Base-by-base conservation (phyloP, 2,797 vertebrate genomes). In the Ataeniobius toweri region DNA sequence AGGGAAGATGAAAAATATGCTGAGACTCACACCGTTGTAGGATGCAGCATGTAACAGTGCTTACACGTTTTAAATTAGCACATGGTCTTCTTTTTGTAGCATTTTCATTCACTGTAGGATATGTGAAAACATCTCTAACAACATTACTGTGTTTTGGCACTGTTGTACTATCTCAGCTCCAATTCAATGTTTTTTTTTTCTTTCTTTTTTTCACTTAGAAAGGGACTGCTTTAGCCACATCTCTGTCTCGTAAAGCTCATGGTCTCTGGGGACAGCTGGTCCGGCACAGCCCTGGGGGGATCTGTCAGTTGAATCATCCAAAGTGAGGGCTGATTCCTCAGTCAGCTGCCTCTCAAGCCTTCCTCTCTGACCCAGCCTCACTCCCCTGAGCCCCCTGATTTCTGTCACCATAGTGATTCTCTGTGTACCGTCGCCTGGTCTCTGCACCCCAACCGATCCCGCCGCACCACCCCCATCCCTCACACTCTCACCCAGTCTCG, bases 351-450 rank as follows among this genome's bases (percentile, higher is more conserved):
- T 94, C 93, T 96, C 95, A 93, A 93, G 89, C 88, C 88, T 86
- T 91, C 92, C 90, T 91, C 91, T 89, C 91, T 91, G 89, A 93
- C 91, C 92, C 86, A 83, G 85, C 86, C 86, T 87, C 87, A 68
- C 84, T 95, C 94, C 92, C 93, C 83, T 83, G 93, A 94, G 95
- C 89, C 91, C 86, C 90, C 91, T 94, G 93, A 95, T 93, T 95
- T 92, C 94, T 95, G 95, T 96, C 95, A 93, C 95, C 95, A 96
- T 95, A 96, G 95, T 95, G 95, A 95, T 94, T 94, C 94, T 92
- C 90, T 94, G 93, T 94, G 92, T 93, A 92, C 89, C 86, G 87
- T 85, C 16, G 83, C 55, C 78, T 89, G 83, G 71, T 91, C 87
- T 77, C 86, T 80, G 78, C 85, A 55, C 63, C 26, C 72, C 71